Evolutionary conservation across 2,888 invertebrate genomes (phyloP).

Genomic region (Rhingia rostrata): DNA sequence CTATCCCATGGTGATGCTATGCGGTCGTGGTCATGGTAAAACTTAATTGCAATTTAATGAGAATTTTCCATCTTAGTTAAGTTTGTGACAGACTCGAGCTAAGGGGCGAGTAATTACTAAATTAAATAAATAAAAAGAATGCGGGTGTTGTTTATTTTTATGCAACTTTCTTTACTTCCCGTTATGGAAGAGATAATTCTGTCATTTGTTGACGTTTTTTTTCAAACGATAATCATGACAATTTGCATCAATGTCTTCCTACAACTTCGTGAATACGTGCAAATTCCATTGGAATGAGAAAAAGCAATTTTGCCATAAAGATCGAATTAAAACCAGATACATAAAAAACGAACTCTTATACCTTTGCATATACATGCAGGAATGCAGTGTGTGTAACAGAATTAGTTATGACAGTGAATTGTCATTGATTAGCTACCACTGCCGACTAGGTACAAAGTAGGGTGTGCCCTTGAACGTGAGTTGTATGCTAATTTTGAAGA

Average conservation of each 20-base stretch:
- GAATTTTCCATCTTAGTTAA: constrained; percentile 24
- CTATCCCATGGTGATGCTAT: constrained; percentile 8
- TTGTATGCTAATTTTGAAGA: constrained; percentile 61
- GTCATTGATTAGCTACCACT: constrained; percentile 37
- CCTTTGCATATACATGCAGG: constrained; percentile 28
- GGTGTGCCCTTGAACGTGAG: constrained; percentile 68
- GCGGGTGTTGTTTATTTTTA: constrained; percentile 20
- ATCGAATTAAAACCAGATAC: constrained; percentile 15
- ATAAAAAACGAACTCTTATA: constrained; percentile 36
- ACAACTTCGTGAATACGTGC: constrained; percentile 19
- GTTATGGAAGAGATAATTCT: neutral
- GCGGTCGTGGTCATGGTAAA: neutral
- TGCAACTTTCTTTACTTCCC: constrained; percentile 3
- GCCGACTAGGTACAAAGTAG: constrained; percentile 6
- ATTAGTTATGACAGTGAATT: constrained; percentile 56
- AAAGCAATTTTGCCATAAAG: constrained; percentile 8
- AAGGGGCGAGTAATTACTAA: constrained; percentile 33
- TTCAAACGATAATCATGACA: neutral
- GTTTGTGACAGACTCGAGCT: neutral
- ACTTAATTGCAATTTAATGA: constrained; percentile 52
- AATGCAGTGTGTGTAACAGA: constrained; percentile 35
- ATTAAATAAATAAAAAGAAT: constrained; percentile 25
- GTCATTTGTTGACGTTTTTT: neutral
- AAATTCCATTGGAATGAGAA: constrained; percentile 37
- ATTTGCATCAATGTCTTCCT: neutral